Base-by-base conservation (phyloP, 2,797 vertebrate genomes). In the Dicrostonyx torquatus region DNA sequence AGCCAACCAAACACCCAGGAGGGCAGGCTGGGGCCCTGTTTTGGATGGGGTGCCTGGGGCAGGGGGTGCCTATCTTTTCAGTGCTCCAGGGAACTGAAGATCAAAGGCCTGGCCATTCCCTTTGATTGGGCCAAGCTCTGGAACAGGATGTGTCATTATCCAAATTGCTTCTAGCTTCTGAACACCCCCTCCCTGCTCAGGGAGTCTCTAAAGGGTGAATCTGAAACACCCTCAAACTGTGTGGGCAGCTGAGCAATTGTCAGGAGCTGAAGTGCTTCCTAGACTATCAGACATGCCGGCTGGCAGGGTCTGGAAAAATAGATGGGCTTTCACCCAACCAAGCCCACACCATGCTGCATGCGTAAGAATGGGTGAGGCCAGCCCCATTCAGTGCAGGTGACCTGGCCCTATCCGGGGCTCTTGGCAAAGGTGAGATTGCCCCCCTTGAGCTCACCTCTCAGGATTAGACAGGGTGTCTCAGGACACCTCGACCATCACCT, bases 101-200 rank as follows among this genome's bases (percentile, higher is more conserved):
- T 94, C 94, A 96, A 95, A 96, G 94, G 45, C 68, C 88, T 75
- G 55, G 92, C 76, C 89, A 87, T 87, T 94, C 86, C 80, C 76
- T 96, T 95, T 92, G 92, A 95, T 79, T 86, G 89, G 84, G 73
- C 45, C 37, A 34, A 64, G 85, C 80, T 88, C 60, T 73, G 60
- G 80, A 73, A 37, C 37, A 80, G 70, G 92, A 96, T 60, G 79
- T 82, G 85, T 96, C 89, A 92, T 96, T 86, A 93, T 82, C 89
- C 80, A 95, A 92, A 92, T 55, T 94, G 80, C 76, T 94, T 70
- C 80, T 83, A 87, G 95, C 79, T 91, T 72, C 89, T 87, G 68
- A 96, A 68, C 53, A 68, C 18, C 55, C 68, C 40, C 11, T 53
- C 22, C 84, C 48, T 53, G 40, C 58, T n/a, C 29, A 48, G 26